Evolutionary conservation across 2,888 invertebrate genomes (phyloP), one percentile per base, ranked within the genome.

Genomic region (Ornithoptera alexandrae): DNA sequence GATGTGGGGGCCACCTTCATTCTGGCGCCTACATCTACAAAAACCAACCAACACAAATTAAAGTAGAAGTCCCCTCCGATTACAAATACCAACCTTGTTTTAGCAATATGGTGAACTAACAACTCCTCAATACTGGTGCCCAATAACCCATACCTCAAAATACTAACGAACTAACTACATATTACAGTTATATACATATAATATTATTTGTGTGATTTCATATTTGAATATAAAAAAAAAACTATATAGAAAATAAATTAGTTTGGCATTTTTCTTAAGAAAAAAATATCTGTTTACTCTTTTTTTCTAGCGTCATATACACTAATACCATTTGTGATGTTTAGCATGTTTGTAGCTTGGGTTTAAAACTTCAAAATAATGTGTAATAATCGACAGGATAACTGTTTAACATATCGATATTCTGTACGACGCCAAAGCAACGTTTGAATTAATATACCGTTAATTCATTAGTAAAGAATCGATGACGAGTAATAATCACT

Each of bases 21-120:
- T 86, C 93, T 92, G 85, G 93, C 88, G 87, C 93, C 92, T 93
- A 94, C 90, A 91, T 93, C 86, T 94, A 94, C 85, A 93, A 89
- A 88, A 93, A 82, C 81, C 93, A 93, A 82, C 81, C 93, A 85
- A 93, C 85, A 81, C 89, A 88, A 88, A 66, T 78, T 83, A 86
- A 83, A 79, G 84, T 77, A 77, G 77, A 79, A 76, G 78, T 76
- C 79, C 79, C 74, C 67, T 69, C 72, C 72, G 69, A 65, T 71
- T 65, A 74, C 57, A 65, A 61, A 64, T 42, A 65, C 22, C 18
- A 57, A 58, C 22, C 57, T 24, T 58, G 57, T 58, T 22, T n/a
- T n/a, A 53, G n/a, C 22, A 5, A n/a, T 22, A 57, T 10, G 12
- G 12, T 22, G 39, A 61, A 61, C 2, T 20, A n/a, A 61, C 18